phyloP scores from a whole-genome alignment of 1,140 invertebrate species.

The Sycophila sp. region DNA sequence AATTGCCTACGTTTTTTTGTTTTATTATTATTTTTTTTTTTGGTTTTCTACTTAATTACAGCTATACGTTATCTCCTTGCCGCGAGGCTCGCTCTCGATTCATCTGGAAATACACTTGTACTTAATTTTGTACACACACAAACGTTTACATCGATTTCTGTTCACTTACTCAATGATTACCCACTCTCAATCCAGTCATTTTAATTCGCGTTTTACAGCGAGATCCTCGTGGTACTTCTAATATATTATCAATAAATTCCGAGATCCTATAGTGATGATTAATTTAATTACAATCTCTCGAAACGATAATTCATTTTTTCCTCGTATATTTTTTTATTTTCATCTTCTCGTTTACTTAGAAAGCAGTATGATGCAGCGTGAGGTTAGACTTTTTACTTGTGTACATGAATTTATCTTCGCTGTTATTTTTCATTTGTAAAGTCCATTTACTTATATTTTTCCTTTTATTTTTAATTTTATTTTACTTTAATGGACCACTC shows the following conservation, averaged over 20 bases:
- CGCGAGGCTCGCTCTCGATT: constrained; percentile 1
- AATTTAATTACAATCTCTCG: not conserved
- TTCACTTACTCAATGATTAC: not conserved
- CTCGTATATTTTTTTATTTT: not conserved
- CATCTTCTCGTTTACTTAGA: too few relatives aligned
- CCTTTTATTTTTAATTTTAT: not conserved
- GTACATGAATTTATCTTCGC: not conserved
- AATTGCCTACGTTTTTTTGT: constrained; percentile 20
- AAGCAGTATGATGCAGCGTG: constrained; percentile 8
- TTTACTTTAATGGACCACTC: not conserved
- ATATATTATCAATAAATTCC: too few relatives aligned
- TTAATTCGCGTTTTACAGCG: not conserved
- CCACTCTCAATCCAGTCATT: not conserved
- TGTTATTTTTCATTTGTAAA: not conserved
- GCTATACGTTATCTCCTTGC: not conserved
- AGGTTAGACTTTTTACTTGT: not conserved
- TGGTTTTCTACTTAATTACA: constrained; percentile 10
- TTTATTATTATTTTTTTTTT: too few relatives aligned
- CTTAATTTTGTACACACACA: constrained; percentile 11
- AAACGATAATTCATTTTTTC: not conserved
- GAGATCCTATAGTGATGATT: not conserved
- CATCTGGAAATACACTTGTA: constrained; percentile 14
- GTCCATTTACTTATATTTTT: too few relatives aligned
- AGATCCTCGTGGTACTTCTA: too few relatives aligned
- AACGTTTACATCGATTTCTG: not conserved